Evolutionary conservation across 2,797 vertebrate species (phyloP).

Genomic region (Mormyrus hasselquistii): DNA sequence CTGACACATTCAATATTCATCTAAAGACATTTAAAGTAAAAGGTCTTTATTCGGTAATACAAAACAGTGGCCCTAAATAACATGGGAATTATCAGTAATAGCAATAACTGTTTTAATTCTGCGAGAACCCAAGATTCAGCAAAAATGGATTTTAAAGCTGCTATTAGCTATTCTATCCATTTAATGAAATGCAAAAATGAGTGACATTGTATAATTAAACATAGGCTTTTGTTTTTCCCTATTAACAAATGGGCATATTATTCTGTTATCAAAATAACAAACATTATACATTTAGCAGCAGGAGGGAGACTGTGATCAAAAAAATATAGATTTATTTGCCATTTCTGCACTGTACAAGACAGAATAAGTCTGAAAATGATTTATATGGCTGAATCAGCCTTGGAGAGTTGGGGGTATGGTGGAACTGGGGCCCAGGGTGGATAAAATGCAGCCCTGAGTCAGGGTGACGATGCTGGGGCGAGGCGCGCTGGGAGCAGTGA

Average conservation of each 20-base stretch:
- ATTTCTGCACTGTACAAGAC: neutral
- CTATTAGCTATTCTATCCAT: neutral
- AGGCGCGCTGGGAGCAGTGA: neutral
- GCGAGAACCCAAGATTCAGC: neutral
- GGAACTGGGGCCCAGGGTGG: neutral
- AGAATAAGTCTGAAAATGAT: neutral
- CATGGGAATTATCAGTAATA: neutral
- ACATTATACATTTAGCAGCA: conserved; percentile 14
- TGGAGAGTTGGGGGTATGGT: neutral
- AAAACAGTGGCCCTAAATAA: neutral
- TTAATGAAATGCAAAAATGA: neutral
- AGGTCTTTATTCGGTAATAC: neutral
- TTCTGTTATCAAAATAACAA: neutral
- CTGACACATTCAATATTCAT: neutral
- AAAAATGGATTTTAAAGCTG: neutral
- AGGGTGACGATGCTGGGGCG: neutral
- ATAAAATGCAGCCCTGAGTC: neutral
- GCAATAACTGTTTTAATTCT: neutral
- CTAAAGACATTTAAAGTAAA: neutral
- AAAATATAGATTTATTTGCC: neutral
- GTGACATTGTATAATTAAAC: neutral
- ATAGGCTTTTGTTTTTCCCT: neutral
- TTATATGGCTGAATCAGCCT: neutral
- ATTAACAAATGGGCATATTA: conserved; percentile 15
- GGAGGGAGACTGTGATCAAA: neutral